A percentile compares a stretch with the other conserved stretches of the same genome.
phyloP scores from a whole-genome alignment of 2,888 invertebrate genomes.

The Eristalis intricaria region DNA sequence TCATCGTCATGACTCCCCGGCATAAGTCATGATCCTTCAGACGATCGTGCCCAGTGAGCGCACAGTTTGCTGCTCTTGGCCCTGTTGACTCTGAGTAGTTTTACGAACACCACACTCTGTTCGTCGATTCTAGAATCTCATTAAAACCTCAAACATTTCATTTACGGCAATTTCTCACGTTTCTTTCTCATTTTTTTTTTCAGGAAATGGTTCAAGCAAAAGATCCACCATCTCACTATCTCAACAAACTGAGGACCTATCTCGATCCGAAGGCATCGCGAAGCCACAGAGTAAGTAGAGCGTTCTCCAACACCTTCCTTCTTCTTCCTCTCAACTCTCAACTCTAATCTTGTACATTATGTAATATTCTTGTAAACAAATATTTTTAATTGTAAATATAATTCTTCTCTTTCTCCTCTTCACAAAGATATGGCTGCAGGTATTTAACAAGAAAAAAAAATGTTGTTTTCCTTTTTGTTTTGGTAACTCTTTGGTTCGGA shows the following conservation, averaged over 20 bases:
- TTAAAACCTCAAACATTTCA: too few relatives aligned
- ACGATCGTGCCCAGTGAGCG: too few relatives aligned
- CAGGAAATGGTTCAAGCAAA: conserved; percentile 99
- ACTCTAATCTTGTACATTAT: conserved; percentile 22
- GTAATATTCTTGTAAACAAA: conserved; percentile 21
- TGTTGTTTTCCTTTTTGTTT: not conserved
- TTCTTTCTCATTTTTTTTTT: conserved; percentile 76
- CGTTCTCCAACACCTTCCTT: not conserved
- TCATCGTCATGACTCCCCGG: too few relatives aligned
- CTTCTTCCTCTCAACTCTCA: conserved; percentile 16
- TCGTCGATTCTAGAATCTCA: too few relatives aligned
- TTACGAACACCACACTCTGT: too few relatives aligned
- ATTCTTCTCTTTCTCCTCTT: conserved; percentile 46
- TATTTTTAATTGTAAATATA: conserved; percentile 11
- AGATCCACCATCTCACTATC: conserved; percentile 97
- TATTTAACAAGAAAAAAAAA: conserved; percentile 56
- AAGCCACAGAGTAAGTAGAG: conserved; percentile 92
- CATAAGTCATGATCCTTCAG: too few relatives aligned
- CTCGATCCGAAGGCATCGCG: conserved; percentile 97
- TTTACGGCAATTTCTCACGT: not conserved
- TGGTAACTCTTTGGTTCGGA: conserved; percentile 41
- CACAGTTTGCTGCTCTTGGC: too few relatives aligned
- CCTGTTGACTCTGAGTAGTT: too few relatives aligned
- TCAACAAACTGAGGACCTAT: conserved; percentile 96
- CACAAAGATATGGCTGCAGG: conserved; percentile 71